These are phyloP conservation scores for Drosophila algonquin DNA, from an alignment of 2,888 invertebrate genomes.

Conservation along the genomic window DNA sequence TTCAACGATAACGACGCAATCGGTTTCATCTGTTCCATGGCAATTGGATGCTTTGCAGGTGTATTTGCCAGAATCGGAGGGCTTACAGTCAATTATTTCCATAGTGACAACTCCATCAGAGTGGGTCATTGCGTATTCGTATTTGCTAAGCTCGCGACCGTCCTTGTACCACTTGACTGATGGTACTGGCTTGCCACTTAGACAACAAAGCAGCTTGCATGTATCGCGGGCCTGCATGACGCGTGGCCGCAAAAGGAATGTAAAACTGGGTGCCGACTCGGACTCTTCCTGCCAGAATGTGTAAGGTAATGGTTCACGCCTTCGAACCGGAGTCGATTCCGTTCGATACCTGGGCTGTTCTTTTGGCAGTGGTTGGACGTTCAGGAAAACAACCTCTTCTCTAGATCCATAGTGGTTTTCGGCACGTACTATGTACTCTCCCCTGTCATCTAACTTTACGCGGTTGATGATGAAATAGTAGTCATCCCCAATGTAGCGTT, in stretches of 20 bases:
- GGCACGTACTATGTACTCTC: slow-evolving; percentile 98
- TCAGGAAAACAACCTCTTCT: slow-evolving; percentile 98
- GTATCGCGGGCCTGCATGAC: slow-evolving; percentile 98
- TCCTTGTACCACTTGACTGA: slow-evolving; percentile 97
- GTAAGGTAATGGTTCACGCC: slow-evolving; percentile 93
- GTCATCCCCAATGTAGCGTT: slow-evolving; percentile 97
- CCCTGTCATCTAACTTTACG: slow-evolving; percentile 96
- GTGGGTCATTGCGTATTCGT: slow-evolving; percentile 95
- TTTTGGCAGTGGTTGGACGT: slow-evolving; percentile 91
- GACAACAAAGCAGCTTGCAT: slow-evolving; percentile 98
- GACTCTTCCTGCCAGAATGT: slow-evolving; percentile 96
- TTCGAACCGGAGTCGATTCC: slow-evolving; percentile 89
- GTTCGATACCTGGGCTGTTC: slow-evolving; percentile 85
- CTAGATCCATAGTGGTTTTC: slow-evolving; percentile 98
- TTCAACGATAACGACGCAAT: slow-evolving; percentile 97
- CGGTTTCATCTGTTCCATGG: slow-evolving; percentile 97
- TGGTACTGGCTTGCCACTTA: slow-evolving; percentile 97
- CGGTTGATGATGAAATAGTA: slow-evolving; percentile 99
- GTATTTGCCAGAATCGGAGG: slow-evolving; percentile 98
- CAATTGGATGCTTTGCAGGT: slow-evolving; percentile 96
- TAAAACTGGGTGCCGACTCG: slow-evolving; percentile 97
- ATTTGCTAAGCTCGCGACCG: slow-evolving; percentile 93
- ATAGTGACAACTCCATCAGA: slow-evolving; percentile 98
- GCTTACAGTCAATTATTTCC: slow-evolving; percentile 97
- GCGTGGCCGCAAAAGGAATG: slow-evolving; percentile 98